Percentiles rank a stretch among this genome's conserved stretches.
These are phyloP conservation scores for Stenodema calcarata DNA, from an alignment of 2,888 invertebrate species.

Conservation along the genomic window DNA sequence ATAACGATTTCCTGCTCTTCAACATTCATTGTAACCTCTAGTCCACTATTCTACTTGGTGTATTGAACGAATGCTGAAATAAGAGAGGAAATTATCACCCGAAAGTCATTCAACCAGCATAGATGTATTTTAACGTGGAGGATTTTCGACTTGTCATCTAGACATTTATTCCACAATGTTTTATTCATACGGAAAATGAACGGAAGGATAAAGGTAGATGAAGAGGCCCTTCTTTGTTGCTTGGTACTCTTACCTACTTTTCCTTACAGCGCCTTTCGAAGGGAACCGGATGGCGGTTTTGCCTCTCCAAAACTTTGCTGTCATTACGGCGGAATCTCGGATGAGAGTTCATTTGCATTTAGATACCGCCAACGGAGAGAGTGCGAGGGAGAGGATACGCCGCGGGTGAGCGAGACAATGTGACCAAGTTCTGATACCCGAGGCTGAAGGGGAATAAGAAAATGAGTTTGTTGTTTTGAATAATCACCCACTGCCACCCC, in stretches of 20 bases:
- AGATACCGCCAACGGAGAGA: background rate
- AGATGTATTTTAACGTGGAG: background rate
- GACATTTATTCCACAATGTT: background rate
- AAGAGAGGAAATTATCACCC: no score
- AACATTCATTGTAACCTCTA: no score
- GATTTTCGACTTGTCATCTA: background rate
- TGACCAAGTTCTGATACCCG: background rate
- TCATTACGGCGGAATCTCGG: background rate
- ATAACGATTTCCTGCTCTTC: no score
- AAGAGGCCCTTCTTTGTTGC: background rate
- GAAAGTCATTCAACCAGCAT: no score
- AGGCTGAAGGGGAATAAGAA: background rate
- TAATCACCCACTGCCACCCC: background rate
- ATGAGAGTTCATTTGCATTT: background rate
- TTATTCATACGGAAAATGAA: background rate
- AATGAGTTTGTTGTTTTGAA: background rate
- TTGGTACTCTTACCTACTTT: background rate
- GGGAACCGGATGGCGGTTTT: background rate
- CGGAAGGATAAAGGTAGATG: background rate
- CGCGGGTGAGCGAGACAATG: no score
- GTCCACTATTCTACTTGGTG: no score
- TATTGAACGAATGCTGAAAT: no score
- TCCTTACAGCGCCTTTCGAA: background rate
- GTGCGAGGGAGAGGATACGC: background rate
- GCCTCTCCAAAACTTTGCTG: background rate